Conservation (phyloP, 2,888 invertebrate genomes). For the Lepeophtheirus nordmannii region DNA sequence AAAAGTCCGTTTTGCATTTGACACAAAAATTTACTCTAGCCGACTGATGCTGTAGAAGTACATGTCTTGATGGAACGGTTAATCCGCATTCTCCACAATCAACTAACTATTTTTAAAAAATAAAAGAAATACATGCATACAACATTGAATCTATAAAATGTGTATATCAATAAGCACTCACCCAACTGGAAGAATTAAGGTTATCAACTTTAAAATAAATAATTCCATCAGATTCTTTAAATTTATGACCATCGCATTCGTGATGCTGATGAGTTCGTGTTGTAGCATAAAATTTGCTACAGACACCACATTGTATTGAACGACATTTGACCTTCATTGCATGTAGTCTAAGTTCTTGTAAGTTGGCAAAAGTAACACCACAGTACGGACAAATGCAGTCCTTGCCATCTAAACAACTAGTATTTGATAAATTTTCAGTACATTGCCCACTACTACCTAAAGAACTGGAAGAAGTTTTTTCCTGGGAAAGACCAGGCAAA, state of each 20-base stretch:
- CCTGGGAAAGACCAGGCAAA: neutral
- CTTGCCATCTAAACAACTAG: no score
- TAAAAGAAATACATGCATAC: neutral
- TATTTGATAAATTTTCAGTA: no score
- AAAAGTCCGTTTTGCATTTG: neutral
- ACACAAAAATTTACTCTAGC: neutral
- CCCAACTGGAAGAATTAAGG: neutral
- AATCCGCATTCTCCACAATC: neutral
- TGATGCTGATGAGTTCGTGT: neutral
- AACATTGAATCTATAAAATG: no score
- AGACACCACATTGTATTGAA: neutral
- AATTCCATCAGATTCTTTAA: neutral
- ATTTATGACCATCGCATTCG: neutral
- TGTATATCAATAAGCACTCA: neutral
- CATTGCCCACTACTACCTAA: no score
- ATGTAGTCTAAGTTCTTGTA: neutral
- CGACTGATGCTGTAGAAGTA: neutral
- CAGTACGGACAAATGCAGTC: neutral
- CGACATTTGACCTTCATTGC: neutral
- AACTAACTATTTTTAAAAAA: neutral
- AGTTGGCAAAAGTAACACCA: neutral
- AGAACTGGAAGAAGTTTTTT: no score
- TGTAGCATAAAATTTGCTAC: neutral
- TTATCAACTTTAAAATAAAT: neutral
- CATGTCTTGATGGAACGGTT: neutral